Evolutionary conservation across 2,797 vertebrate species (phyloP).

Genomic region (Glyptemys insculpta): DNA sequence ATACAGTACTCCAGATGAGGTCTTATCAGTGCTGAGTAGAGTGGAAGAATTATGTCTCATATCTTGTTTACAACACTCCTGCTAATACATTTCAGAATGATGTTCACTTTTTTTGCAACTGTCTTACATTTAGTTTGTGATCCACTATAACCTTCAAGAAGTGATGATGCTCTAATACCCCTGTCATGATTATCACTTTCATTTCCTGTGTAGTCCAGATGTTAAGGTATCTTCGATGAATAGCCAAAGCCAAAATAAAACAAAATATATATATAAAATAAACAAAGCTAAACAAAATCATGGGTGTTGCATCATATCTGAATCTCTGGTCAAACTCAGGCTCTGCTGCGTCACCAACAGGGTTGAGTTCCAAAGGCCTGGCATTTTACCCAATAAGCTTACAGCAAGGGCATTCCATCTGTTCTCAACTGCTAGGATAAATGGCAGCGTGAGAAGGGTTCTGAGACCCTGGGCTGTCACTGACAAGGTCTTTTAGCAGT

Average conservation of each 20-base stretch:
- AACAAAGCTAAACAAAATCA: constrained; percentile 16
- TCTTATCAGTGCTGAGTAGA: too few relatives aligned
- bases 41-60: too few relatives aligned
- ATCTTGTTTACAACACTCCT: too few relatives aligned
- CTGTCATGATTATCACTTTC: too few relatives aligned
- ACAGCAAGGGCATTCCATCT: not conserved
- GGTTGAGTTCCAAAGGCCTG: constrained; percentile 51
- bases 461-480: constrained; percentile 43
- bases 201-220: not conserved
- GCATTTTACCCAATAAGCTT: not conserved
- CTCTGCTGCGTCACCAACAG: constrained; percentile 17
- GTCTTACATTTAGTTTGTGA: too few relatives aligned
- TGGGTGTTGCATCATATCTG: constrained; percentile 30
- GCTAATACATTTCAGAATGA: too few relatives aligned
- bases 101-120: too few relatives aligned
- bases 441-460: constrained; percentile 49
- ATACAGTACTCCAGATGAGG: too few relatives aligned
- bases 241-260: constrained; percentile 15
- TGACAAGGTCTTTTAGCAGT: constrained; percentile 37
- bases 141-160: too few relatives aligned
- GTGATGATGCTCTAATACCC: too few relatives aligned
- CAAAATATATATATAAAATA: not conserved
- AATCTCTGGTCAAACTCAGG: not conserved
- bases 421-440: constrained; percentile 12
- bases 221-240: not conserved